phyloP scores from a whole-genome alignment of 1,140 invertebrate species.

The Drosophila nebulosa region DNA sequence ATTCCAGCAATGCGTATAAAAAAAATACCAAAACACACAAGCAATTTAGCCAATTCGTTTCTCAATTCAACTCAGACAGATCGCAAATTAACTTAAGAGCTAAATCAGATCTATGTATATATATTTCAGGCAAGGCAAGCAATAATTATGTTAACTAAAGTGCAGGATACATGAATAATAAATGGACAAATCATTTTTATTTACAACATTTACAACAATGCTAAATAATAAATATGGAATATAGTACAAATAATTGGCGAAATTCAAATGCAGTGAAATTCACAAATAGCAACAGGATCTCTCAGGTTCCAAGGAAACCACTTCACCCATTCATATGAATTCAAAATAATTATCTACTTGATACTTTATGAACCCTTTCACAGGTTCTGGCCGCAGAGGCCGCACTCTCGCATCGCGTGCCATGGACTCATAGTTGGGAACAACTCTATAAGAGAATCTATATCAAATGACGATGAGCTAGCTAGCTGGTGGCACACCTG shows the following conservation, averaged over 20 bases:
- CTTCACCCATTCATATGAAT: too few species aligned
- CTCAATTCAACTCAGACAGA: background rate
- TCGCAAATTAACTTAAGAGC: too few species aligned
- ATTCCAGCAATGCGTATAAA: background rate
- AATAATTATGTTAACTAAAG: background rate
- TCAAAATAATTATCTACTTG: background rate
- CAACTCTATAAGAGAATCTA: constrained; percentile 43
- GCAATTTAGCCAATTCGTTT: background rate
- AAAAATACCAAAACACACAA: background rate
- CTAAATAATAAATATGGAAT: background rate
- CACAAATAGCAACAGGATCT: too few species aligned
- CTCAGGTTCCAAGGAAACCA: too few species aligned
- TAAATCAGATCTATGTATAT: background rate
- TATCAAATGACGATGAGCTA: constrained; percentile 26
- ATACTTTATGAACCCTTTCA: too few species aligned
- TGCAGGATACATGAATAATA: background rate
- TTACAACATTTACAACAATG: background rate
- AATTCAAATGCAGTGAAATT: background rate
- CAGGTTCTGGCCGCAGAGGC: too few species aligned
- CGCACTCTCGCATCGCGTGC: constrained; percentile 59
- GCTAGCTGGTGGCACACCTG: constrained; percentile 44
- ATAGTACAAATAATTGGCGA: background rate
- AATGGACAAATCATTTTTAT: background rate
- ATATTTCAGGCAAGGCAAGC: background rate
- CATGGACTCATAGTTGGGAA: constrained; percentile 39